A percentile compares a stretch with the other conserved stretches of the same genome.
Evolutionary conservation across 2,888 invertebrate species (phyloP).

Genomic region (Blastobasis adustella): DNA sequence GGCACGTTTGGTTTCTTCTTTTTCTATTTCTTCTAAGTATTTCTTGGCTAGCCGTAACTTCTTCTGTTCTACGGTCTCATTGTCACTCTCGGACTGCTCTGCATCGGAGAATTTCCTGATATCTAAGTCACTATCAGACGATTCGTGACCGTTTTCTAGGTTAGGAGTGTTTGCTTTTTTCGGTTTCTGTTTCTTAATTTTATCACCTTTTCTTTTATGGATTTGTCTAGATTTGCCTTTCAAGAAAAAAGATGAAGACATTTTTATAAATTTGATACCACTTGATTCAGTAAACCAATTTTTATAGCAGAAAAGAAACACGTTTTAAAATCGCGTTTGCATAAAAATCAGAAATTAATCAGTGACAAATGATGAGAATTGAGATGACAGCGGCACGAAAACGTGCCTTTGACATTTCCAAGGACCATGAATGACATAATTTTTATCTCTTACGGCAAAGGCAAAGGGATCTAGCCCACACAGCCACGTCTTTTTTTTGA

Average conservation of each 20-base stretch:
- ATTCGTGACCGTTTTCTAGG: slow-evolving; percentile 72
- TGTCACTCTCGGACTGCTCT: slow-evolving; percentile 75
- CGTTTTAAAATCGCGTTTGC: too few species aligned
- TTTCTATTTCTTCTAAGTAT: slow-evolving; percentile 90
- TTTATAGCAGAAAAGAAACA: too few species aligned
- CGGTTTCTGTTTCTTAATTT: slow-evolving; percentile 47
- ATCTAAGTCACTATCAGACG: slow-evolving; percentile 79
- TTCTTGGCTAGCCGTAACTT: slow-evolving; percentile 91
- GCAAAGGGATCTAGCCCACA: too few species aligned
- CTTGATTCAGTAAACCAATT: too few species aligned
- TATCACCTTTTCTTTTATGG: slow-evolving; percentile 71
- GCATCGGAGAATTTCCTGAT: slow-evolving; percentile 68
- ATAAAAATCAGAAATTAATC: too few species aligned
- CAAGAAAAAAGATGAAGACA: slow-evolving; percentile 77
- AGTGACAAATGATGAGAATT: too few species aligned
- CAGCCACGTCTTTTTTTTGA: too few species aligned
- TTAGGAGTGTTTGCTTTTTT: slow-evolving; percentile 51
- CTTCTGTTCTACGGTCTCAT: slow-evolving; percentile 93
- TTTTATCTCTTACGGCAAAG: too few species aligned
- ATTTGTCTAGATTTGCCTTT: slow-evolving; percentile 74
- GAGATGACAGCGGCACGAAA: too few species aligned
- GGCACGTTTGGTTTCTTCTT: slow-evolving; percentile 82
- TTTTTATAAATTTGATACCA: slow-evolving; percentile 15
- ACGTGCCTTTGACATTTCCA: too few species aligned
- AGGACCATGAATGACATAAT: too few species aligned